These are phyloP conservation scores for Plagodis pulveraria DNA, from an alignment of 2,888 invertebrate species.

Conservation along the genomic window DNA sequence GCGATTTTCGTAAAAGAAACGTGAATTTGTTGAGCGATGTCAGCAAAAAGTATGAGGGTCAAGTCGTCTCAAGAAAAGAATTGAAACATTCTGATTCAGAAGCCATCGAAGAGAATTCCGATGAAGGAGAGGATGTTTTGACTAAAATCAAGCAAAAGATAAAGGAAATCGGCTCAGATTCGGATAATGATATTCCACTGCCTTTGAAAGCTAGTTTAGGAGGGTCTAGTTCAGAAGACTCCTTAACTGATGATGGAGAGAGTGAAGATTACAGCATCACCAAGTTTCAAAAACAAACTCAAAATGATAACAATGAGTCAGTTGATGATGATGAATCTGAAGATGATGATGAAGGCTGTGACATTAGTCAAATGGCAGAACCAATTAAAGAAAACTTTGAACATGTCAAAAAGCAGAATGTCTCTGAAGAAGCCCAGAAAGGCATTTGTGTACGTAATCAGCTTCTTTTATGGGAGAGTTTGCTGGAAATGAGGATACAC, in stretches of 20 bases:
- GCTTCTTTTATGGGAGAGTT: constrained; percentile 91
- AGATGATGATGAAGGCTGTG: constrained; percentile 67
- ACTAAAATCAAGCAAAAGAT: constrained; percentile 21
- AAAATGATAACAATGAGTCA: constrained; percentile 46
- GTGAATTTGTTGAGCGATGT: constrained; percentile 87
- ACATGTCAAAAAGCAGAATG: constrained; percentile 83
- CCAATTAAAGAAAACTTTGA: constrained; percentile 83
- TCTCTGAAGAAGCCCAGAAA: constrained; percentile 86
- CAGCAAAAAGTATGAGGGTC: constrained; percentile 91
- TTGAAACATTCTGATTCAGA: constrained; percentile 48
- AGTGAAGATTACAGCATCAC: constrained; percentile 61
- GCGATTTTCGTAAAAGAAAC: constrained; percentile 88
- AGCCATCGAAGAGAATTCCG: constrained; percentile 41
- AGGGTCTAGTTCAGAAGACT: constrained; percentile 41
- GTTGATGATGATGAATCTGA: constrained; percentile 49
- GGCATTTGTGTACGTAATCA: constrained; percentile 89
- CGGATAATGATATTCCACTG: constrained; percentile 28
- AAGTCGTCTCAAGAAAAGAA: constrained; percentile 86
- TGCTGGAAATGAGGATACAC: constrained; percentile 94
- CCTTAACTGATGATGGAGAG: constrained; percentile 48
- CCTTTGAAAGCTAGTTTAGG: constrained; percentile 18
- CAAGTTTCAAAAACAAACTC: constrained; percentile 52
- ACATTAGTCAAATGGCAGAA: constrained; percentile 74
- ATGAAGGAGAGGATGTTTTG: constrained; percentile 28
- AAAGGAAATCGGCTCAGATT: constrained; percentile 28